These are phyloP conservation scores for Sterna hirundo DNA, from an alignment of 2,113 vertebrate genomes.

Conservation along the genomic window DNA sequence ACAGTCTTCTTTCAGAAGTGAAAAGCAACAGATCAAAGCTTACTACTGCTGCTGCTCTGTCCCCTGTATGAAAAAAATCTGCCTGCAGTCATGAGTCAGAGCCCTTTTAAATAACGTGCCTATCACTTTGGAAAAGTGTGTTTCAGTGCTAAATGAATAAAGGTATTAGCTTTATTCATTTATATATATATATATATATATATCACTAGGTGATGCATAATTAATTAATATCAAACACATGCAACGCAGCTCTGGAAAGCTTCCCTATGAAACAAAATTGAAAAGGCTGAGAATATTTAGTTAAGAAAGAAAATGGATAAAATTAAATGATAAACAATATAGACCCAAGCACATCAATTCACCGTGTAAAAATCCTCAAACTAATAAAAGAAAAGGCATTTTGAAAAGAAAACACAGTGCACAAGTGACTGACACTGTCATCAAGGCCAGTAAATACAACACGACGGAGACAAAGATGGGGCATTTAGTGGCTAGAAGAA, in stretches of 20 bases:
- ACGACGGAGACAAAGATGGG: not conserved
- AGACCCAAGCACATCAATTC: not conserved
- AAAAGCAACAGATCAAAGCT: not conserved
- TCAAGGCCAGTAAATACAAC: not conserved
- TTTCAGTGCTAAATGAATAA: slow-evolving; percentile 12
- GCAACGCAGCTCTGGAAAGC: not conserved
- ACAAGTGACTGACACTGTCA: not conserved
- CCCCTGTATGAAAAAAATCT: not conserved
- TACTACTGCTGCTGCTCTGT: not conserved
- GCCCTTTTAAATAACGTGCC: not conserved
- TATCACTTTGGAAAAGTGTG: not conserved
- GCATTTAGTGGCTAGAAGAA: not conserved
- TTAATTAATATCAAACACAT: slow-evolving; percentile 44
- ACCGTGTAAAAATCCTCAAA: not conserved
- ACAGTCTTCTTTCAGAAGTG: not conserved
- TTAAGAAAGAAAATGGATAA: not conserved
- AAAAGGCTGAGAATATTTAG: slow-evolving; percentile 11
- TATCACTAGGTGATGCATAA: slow-evolving; percentile 2
- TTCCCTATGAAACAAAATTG: not conserved
- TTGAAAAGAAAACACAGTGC: not conserved
- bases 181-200: not conserved
- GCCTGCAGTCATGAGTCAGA: slow-evolving; percentile 2
- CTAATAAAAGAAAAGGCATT: not conserved
- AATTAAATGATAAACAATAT: not conserved
- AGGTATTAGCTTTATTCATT: not conserved